A percentile compares a stretch with the other conserved stretches of the same genome.
Evolutionary conservation across 1,140 invertebrate genomes (phyloP).

Genomic region (Lucilia sericata): DNA sequence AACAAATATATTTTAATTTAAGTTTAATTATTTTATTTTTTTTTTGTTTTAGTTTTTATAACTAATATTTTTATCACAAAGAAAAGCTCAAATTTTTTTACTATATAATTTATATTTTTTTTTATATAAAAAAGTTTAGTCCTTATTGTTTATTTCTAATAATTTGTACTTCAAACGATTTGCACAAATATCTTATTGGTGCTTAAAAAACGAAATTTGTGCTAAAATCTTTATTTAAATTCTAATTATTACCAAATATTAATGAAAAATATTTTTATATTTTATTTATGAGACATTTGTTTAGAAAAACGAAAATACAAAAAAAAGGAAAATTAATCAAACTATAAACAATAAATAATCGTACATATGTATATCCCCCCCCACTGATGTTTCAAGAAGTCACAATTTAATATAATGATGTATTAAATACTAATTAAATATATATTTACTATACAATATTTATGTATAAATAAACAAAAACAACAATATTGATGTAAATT

Average conservation of each 20-base stretch:
- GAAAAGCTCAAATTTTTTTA: not conserved
- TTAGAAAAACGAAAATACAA: no score
- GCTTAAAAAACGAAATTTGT: not conserved
- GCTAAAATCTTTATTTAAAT: not conserved
- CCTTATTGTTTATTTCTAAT: not conserved
- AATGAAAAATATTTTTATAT: no score
- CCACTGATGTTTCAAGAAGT: no score
- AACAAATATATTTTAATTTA: not conserved
- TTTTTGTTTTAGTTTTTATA: not conserved
- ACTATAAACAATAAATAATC: no score
- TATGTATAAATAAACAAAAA: no score
- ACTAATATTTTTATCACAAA: not conserved
- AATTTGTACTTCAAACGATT: not conserved
- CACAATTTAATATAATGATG: no score
- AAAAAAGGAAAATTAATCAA: no score
- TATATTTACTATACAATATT: no score
- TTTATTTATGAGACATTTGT: no score
- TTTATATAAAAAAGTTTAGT: not conserved
- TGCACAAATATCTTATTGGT: not conserved
- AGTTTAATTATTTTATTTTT: not conserved
- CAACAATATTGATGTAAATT: no score
- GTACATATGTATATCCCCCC: no score
- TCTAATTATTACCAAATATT: not conserved
- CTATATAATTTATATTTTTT: not conserved
- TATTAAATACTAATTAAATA: no score